Evolutionary conservation across 2,888 invertebrate species (phyloP).

Genomic region (Epinotia bilunana): DNA sequence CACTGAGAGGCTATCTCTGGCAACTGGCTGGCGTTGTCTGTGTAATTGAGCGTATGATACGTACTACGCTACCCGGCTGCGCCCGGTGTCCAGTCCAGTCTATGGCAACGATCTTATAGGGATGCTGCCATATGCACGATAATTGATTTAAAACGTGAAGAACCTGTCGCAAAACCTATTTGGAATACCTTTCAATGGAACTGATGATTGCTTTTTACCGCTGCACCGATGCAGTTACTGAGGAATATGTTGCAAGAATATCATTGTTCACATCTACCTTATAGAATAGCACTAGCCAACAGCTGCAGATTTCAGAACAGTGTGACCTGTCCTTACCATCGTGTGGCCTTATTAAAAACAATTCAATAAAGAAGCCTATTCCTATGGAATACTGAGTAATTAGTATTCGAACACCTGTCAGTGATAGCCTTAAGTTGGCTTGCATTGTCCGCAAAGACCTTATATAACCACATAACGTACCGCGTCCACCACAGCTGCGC

Average conservation of each 20-base stretch:
- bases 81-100: slow-evolving; percentile 60
- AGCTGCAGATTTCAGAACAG: slow-evolving; percentile 16
- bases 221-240: slow-evolving; percentile 8
- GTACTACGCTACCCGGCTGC: slow-evolving; percentile 68
- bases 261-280: neutral
- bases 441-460: slow-evolving; percentile 32
- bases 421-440: slow-evolving; percentile 37
- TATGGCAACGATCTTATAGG: slow-evolving; percentile 61
- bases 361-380: neutral
- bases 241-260: slow-evolving; percentile 15
- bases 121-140: slow-evolving; percentile 52
- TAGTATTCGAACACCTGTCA: slow-evolving; percentile 35
- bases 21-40: slow-evolving; percentile 53
- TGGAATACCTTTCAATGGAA: slow-evolving; percentile 36
- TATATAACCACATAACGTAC: slow-evolving; percentile 42
- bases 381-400: slow-evolving; percentile 15
- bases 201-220: slow-evolving; percentile 37
- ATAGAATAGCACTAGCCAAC: neutral
- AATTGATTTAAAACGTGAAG: slow-evolving; percentile 39
- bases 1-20: slow-evolving; percentile 42
- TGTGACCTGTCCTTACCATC: neutral
- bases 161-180: slow-evolving; percentile 34
- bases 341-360: neutral
- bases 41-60: slow-evolving; percentile 79
- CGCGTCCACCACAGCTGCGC: slow-evolving; percentile 64